Conservation (phyloP, 35 echinoderm and acorn worm genomes). For the Ophiothrix spiculata region DNA sequence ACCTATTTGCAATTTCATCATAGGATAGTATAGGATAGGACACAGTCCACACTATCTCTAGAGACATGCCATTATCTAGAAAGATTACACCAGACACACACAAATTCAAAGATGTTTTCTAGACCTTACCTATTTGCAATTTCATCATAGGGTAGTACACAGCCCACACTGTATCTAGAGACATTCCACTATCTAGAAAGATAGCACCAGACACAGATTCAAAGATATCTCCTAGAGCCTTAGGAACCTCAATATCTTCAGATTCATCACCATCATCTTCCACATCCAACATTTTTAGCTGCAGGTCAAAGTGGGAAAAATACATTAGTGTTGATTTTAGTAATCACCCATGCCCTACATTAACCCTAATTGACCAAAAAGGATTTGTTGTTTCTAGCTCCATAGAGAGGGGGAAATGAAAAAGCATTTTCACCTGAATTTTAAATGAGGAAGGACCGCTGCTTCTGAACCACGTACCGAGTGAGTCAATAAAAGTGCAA, state of each 20-base stretch:
- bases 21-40: conserved; percentile 87
- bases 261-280: conserved; percentile 67
- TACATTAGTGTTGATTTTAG: too few species aligned
- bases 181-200: conserved; percentile 94
- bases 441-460: too few species aligned
- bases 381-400: too few species aligned
- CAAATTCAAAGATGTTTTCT: conserved; percentile 94
- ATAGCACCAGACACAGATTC: conserved; percentile 91
- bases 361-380: too few species aligned
- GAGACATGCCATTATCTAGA: conserved; percentile 93
- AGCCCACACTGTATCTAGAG: conserved; percentile 81
- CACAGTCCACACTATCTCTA: conserved; percentile 81
- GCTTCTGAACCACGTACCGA: too few species aligned
- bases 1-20: conserved; percentile 98
- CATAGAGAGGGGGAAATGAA: too few species aligned
- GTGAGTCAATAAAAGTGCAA: too few species aligned
- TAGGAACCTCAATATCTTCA: conserved; percentile 96
- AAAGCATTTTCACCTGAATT: too few species aligned
- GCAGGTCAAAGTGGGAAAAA: too few species aligned
- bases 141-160: conserved; percentile 96
- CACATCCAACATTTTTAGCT: conserved; percentile 70
- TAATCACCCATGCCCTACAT: too few species aligned
- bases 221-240: conserved; percentile 97
- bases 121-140: conserved; percentile 87
- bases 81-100: conserved; percentile 89